These are phyloP conservation scores for Thymelicus lineola DNA, from an alignment of 2,888 invertebrate species.

Conservation along the genomic window DNA sequence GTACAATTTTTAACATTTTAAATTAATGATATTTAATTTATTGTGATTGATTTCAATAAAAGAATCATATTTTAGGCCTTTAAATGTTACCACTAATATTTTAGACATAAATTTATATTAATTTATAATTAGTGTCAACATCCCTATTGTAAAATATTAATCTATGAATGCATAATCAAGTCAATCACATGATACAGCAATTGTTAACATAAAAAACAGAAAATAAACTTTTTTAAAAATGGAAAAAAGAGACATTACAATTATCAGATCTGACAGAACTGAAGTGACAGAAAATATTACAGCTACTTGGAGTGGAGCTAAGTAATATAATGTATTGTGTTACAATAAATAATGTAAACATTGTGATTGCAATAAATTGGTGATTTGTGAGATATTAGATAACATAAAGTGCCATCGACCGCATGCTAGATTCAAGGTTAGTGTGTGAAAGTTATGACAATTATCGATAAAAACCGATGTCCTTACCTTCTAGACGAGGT, in stretches of 20 bases:
- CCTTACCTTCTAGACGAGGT: conserved; percentile 74
- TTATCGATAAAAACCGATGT: conserved; percentile 45
- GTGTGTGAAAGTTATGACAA: conserved; percentile 41
- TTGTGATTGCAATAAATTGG: conserved; percentile 22
- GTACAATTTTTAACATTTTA: too few relatives aligned
- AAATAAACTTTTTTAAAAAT: conserved; percentile 16
- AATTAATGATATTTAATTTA: too few relatives aligned
- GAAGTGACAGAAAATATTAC: conserved; percentile 15
- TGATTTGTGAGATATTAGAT: conserved; percentile 34
- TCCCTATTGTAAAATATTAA: too few relatives aligned
- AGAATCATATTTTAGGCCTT: too few relatives aligned
- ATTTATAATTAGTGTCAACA: too few relatives aligned
- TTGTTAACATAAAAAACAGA: background rate
- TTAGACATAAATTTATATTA: too few relatives aligned
- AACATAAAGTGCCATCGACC: conserved; percentile 28
- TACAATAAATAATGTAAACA: conserved; percentile 20
- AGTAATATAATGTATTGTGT: background rate
- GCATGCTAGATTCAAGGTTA: conserved; percentile 66
- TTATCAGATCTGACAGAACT: conserved; percentile 8
- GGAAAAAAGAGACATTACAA: conserved; percentile 5
- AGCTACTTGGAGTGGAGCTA: background rate
- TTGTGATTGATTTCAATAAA: too few relatives aligned
- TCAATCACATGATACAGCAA: too few relatives aligned
- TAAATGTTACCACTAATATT: too few relatives aligned
- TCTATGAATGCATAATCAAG: too few relatives aligned